Percentiles rank a stretch among this genome's conserved stretches.
phyloP scores from a whole-genome alignment of 2,888 invertebrate species.

The Cetonia aurata region DNA sequence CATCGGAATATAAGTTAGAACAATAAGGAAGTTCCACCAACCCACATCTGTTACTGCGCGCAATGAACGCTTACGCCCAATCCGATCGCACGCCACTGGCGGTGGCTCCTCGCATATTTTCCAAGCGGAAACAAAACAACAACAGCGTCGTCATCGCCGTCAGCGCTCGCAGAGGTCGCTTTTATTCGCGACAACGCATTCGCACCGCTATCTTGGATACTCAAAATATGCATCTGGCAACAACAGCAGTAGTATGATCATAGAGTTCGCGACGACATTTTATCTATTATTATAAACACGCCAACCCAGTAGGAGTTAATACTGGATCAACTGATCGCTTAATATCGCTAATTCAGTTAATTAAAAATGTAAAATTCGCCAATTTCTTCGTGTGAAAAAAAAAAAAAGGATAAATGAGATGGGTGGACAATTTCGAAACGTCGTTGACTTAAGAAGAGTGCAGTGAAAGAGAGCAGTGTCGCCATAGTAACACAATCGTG shows the following conservation, averaged over 20 bases:
- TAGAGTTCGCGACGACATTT: constrained; percentile 10
- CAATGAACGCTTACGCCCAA: not conserved
- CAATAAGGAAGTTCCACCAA: too few species aligned
- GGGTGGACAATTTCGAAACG: too few species aligned
- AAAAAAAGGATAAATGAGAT: too few species aligned
- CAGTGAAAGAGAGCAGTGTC: not conserved
- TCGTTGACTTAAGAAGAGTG: not conserved
- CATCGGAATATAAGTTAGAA: too few species aligned
- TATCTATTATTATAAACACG: constrained; percentile 37
- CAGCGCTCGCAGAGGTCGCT: not conserved
- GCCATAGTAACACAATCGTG: constrained; percentile 7
- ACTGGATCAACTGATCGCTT: not conserved
- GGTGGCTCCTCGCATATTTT: not conserved
- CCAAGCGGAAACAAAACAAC: constrained; percentile 12
- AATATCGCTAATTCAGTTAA: not conserved
- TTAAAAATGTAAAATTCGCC: too few species aligned
- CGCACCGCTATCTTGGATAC: constrained; percentile 36
- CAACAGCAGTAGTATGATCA: constrained; percentile 2
- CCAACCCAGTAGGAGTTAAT: not conserved
- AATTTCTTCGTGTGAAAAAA: too few species aligned
- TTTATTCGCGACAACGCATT: constrained; percentile 37
- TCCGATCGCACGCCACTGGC: constrained; percentile 19
- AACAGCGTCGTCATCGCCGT: constrained; percentile 19
- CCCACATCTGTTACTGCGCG: too few species aligned
- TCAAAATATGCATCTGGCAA: constrained; percentile 36